phyloP scores from a whole-genome alignment of 2,888 invertebrate genomes.

The Metacarcinus magister region DNA sequence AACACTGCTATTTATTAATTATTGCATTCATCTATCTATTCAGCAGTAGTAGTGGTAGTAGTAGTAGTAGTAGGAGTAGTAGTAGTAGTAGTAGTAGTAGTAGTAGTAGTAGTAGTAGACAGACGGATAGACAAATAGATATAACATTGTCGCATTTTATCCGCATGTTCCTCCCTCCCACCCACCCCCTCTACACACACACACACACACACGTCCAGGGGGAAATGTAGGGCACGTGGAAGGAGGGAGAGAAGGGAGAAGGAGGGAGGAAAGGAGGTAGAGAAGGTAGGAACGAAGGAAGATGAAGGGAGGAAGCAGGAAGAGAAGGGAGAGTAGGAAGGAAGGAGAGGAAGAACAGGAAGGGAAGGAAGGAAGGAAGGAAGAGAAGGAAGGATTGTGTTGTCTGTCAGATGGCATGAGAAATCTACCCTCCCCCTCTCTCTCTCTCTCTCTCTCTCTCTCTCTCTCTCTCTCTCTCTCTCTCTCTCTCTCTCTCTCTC shows the following conservation, averaged over 20 bases:
- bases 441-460: too few species aligned
- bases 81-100: too few species aligned
- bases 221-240: not conserved
- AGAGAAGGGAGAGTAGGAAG: not conserved
- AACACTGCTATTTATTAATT: too few species aligned
- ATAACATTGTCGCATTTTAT: not conserved
- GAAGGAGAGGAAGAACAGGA: not conserved
- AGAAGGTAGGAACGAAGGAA: not conserved
- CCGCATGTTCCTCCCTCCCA: not conserved
- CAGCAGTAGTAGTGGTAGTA: too few species aligned
- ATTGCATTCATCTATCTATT: too few species aligned
- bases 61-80: too few species aligned
- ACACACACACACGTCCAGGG: not conserved
- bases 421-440: too few species aligned
- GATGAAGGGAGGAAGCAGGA: not conserved
- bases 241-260: not conserved
- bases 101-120: too few species aligned
- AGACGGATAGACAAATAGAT: not conserved
- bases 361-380: not conserved
- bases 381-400: not conserved
- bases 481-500: too few species aligned
- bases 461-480: too few species aligned
- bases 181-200: not conserved
- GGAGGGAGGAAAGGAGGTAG: slow-evolving; percentile 8
- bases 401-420: too few species aligned